Evolutionary conservation across 2,797 vertebrate species (phyloP).

Genomic region (Sebastes nivosus): DNA sequence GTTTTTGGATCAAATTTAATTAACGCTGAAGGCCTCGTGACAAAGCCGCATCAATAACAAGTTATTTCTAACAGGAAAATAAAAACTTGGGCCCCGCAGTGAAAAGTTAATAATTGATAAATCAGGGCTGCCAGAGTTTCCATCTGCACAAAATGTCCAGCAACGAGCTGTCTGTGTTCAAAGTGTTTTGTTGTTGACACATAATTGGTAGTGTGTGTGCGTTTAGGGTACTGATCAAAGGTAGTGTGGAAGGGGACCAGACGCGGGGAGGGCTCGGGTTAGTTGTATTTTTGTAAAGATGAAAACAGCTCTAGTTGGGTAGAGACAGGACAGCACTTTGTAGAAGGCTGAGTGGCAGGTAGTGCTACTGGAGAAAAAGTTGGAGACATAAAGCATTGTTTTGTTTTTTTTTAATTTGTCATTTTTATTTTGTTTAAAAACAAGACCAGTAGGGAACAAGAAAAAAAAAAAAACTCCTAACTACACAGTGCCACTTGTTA

Average conservation of each 20-base stretch:
- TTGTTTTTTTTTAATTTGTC: conserved; percentile 75
- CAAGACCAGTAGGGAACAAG: conserved; percentile 75
- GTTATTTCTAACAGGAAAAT: not conserved
- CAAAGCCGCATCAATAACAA: not conserved
- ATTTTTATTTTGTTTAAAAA: conserved; percentile 72
- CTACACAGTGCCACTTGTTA: conserved; percentile 86
- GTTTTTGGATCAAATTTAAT: not conserved
- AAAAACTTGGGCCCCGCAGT: not conserved
- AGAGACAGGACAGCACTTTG: conserved; percentile 81
- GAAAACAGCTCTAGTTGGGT: conserved; percentile 59
- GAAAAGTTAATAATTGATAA: conserved; percentile 32
- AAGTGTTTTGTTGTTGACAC: conserved; percentile 52
- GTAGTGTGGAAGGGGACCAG: conserved; percentile 38
- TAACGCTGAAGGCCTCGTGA: not conserved
- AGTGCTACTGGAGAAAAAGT: conserved; percentile 71
- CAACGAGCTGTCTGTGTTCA: conserved; percentile 41
- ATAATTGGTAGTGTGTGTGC: conserved; percentile 49
- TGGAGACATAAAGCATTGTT: conserved; percentile 69
- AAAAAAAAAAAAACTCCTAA: conserved; percentile 75
- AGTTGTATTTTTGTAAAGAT: conserved; percentile 74
- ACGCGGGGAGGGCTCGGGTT: conserved; percentile 28
- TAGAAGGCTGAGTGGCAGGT: conserved; percentile 75
- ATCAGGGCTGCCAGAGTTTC: conserved; percentile 33
- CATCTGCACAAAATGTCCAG: conserved; percentile 47
- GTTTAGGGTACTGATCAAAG: conserved; percentile 59